Conservation (phyloP, 2,113 vertebrate species). For the Callocephalon fimbriatum region DNA sequence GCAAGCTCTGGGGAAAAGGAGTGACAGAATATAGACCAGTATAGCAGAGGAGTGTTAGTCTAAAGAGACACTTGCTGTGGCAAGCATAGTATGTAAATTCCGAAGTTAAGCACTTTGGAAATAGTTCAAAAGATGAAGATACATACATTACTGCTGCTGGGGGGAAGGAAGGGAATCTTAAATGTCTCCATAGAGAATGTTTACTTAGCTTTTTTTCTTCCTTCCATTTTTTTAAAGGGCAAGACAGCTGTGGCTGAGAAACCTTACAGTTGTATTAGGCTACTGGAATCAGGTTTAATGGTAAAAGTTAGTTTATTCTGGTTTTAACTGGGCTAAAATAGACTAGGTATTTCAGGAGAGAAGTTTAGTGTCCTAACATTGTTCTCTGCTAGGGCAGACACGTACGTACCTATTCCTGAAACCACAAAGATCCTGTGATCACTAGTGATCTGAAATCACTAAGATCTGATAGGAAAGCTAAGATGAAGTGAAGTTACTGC, state of each 20-base stretch:
- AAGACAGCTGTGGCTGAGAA: background rate
- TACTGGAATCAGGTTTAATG: background rate
- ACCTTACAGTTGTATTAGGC: background rate
- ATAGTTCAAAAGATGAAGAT: conserved; percentile 51
- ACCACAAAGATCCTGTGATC: background rate
- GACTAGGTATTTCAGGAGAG: background rate
- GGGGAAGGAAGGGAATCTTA: conserved; percentile 28
- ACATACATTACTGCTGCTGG: conserved; percentile 37
- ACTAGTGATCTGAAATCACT: background rate
- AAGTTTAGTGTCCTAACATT: background rate
- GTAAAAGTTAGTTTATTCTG: background rate
- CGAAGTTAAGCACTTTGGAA: conserved; percentile 57
- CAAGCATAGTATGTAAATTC: conserved; percentile 55
- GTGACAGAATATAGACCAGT: background rate
- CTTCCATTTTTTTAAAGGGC: background rate
- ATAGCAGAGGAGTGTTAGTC: background rate
- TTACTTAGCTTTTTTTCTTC: background rate
- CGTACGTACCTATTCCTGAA: background rate
- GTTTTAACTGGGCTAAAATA: background rate
- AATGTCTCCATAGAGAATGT: conserved; percentile 21
- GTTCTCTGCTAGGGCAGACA: background rate
- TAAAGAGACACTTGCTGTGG: conserved; percentile 54
- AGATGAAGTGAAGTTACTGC: background rate
- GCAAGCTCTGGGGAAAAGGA: conserved; percentile 43
- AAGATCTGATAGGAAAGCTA: background rate